Conservation (phyloP, 2,888 invertebrate species). For the Eristalinus sepulchralis region DNA sequence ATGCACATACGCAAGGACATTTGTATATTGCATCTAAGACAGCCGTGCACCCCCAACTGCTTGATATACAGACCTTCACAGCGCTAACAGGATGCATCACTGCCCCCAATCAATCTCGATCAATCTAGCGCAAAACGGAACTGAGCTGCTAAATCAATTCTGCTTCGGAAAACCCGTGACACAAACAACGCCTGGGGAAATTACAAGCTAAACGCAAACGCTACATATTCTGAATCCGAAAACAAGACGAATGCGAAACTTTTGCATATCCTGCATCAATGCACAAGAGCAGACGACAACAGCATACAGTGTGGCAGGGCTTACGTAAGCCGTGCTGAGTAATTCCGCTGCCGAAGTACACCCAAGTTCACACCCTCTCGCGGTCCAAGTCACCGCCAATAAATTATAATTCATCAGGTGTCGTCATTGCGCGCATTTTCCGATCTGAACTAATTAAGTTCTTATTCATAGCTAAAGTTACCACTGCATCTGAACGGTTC, state of each 20-base stretch:
- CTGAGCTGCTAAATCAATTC: constrained; percentile 21
- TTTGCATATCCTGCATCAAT: constrained; percentile 61
- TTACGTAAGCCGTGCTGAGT: constrained; percentile 30
- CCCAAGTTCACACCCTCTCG: constrained; percentile 61
- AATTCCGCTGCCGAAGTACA: constrained; percentile 43
- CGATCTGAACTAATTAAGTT: constrained; percentile 70
- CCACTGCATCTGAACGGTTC: constrained; percentile 54
- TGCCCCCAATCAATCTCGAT: constrained; percentile 42
- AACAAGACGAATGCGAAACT: constrained; percentile 35
- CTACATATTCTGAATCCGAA: constrained; percentile 26
- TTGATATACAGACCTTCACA: not conserved
- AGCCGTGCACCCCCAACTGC: not conserved
- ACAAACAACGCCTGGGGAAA: not conserved
- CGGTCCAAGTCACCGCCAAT: constrained; percentile 37
- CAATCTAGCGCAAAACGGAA: constrained; percentile 48
- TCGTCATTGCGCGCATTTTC: constrained; percentile 70
- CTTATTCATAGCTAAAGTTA: constrained; percentile 61
- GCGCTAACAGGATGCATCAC: constrained; percentile 9
- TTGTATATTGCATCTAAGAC: not conserved
- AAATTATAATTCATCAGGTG: constrained; percentile 70
- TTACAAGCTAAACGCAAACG: constrained; percentile 3
- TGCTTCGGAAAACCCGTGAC: constrained; percentile 37
- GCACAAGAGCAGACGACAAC: not conserved
- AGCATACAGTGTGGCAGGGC: not conserved
- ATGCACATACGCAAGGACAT: not conserved